Evolutionary conservation across 1,140 invertebrate genomes (phyloP).

Genomic region (Drosophila nebulosa): DNA sequence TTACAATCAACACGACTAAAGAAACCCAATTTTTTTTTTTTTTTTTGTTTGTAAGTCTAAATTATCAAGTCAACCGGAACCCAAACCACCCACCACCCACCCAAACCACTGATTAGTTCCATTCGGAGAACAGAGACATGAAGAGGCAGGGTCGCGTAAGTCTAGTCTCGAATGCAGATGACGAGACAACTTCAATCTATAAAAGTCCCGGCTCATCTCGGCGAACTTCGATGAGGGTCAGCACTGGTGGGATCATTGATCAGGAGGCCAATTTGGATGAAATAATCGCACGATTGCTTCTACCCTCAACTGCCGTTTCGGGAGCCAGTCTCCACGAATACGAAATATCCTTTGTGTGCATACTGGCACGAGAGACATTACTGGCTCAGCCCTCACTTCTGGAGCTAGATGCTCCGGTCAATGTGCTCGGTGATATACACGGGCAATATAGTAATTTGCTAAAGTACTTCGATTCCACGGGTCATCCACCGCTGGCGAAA

Average conservation of each 20-base stretch:
- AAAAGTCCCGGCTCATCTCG: no score
- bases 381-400: constrained; percentile 97
- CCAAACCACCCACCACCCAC: neutral
- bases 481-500: constrained; percentile 98
- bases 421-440: constrained; percentile 99
- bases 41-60: neutral
- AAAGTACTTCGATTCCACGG: constrained; percentile 98
- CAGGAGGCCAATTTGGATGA: constrained; percentile 18
- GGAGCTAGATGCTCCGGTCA: constrained; percentile 97
- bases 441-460: constrained; percentile 98
- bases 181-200: neutral
- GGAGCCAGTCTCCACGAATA: constrained; percentile 88
- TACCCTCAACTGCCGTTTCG: neutral
- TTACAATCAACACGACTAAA: neutral
- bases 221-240: neutral
- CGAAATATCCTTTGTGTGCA: constrained; percentile 95
- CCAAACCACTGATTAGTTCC: neutral
- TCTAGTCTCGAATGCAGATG: neutral
- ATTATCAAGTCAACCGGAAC: neutral
- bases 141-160: neutral
- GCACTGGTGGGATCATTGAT: neutral
- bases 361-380: constrained; percentile 98
- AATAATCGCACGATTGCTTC: constrained; percentile 32
- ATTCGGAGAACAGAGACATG: neutral
- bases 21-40: no score